Percentiles rank a stretch among this genome's conserved stretches.
Conservation (phyloP, 2,113 vertebrate genomes). For the Dicaeum eximium region DNA sequence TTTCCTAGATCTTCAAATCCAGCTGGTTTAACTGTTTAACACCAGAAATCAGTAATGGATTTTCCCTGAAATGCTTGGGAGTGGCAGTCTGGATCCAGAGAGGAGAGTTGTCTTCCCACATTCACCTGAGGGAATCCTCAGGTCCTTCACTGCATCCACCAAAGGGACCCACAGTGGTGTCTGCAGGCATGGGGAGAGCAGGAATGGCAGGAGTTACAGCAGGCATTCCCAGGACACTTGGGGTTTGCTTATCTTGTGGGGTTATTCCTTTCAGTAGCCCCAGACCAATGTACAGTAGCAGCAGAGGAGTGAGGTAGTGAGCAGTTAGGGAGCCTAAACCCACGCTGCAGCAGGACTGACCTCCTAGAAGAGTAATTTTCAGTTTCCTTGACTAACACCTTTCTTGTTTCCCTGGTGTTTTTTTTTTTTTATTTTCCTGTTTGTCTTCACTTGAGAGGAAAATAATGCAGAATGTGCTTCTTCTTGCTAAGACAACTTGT, state of each 20-base stretch:
- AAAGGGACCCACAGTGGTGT: background rate
- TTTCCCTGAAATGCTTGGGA: background rate
- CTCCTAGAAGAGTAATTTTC: background rate
- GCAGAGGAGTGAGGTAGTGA: background rate
- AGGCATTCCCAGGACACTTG: background rate
- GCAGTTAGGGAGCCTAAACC: background rate
- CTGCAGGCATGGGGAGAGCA: background rate
- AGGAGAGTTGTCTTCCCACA: background rate
- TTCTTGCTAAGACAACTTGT: background rate
- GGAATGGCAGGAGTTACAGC: background rate
- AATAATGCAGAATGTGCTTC: background rate
- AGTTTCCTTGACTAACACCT: background rate
- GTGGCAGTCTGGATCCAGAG: fast-evolving
- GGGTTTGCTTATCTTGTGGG: background rate
- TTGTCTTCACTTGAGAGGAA: background rate
- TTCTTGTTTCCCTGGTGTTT: background rate
- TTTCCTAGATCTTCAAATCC: slow-evolving; percentile 27
- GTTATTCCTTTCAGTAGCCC: background rate
- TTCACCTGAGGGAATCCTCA: too few species aligned
- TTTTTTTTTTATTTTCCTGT: background rate
- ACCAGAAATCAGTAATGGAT: background rate
- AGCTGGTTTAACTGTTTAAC: slow-evolving; percentile 46
- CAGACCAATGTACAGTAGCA: background rate
- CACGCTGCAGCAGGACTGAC: fast-evolving
- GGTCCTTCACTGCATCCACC: too few species aligned